A percentile compares a stretch with the other conserved stretches of the same genome.
Evolutionary conservation across 2,113 vertebrate genomes (phyloP).

Genomic region (Sialia sialis): DNA sequence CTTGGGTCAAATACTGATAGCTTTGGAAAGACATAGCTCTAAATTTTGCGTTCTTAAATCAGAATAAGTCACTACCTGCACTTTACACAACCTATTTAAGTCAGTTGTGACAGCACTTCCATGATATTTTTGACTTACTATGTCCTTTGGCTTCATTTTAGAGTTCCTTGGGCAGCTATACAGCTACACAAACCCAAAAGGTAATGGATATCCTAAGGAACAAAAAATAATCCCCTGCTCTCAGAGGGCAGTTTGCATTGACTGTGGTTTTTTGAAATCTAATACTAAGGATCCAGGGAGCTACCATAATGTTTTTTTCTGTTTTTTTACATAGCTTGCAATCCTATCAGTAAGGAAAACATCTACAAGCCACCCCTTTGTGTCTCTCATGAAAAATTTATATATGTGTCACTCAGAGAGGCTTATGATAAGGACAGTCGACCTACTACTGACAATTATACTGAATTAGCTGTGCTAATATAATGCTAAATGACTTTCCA

Average conservation of each 20-base stretch:
- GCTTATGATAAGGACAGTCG: not conserved
- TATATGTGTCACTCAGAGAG: not conserved
- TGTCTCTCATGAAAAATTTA: not conserved
- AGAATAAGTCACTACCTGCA: not conserved
- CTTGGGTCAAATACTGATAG: not conserved
- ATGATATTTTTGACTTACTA: not conserved
- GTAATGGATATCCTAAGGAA: not conserved
- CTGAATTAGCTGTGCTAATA: not conserved
- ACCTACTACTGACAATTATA: not conserved
- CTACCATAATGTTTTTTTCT: not conserved
- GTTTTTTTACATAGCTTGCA: not conserved
- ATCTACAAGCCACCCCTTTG: not conserved
- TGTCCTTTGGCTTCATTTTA: not conserved
- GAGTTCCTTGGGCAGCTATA: not conserved
- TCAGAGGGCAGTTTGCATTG: not conserved
- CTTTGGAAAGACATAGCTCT: not conserved
- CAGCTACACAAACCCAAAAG: not conserved
- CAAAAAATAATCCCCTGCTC: not conserved
- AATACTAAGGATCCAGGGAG: not conserved
- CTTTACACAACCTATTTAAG: not conserved
- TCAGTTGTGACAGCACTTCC: not conserved
- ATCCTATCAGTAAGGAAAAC: not conserved
- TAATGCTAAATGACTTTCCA: not conserved
- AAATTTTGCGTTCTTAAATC: not conserved
- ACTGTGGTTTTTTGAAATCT: constrained; percentile 16